A percentile compares a stretch with the other conserved stretches of the same genome.
phyloP scores from a whole-genome alignment of 2,113 vertebrate species.

The Ia io region DNA sequence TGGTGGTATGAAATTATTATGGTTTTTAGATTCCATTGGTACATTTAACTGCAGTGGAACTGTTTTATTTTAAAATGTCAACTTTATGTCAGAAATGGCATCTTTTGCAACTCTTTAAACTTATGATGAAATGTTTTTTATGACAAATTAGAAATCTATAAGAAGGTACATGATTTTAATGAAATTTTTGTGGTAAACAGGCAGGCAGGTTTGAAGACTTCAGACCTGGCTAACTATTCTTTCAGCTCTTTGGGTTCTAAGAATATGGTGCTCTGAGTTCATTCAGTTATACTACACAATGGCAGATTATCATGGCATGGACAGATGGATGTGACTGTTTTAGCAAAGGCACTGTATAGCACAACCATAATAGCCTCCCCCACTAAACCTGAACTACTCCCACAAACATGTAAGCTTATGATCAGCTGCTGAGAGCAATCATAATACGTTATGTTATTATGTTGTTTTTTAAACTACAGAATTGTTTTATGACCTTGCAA shows the following conservation, averaged over 20 bases:
- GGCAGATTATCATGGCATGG: not conserved
- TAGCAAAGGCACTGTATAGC: not conserved
- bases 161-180: not conserved
- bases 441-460: not conserved
- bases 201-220: not conserved
- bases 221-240: not conserved
- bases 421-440: not conserved
- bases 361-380: not conserved
- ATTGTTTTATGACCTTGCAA: constrained; percentile 20
- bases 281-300: not conserved
- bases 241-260: not conserved
- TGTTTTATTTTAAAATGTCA: constrained; percentile 44
- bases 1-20: not conserved
- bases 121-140: constrained; percentile 8
- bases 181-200: not conserved
- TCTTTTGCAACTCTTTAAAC: not conserved
- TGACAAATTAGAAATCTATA: not conserved
- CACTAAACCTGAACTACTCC: not conserved
- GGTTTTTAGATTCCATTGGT: not conserved
- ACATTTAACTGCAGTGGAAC: not conserved
- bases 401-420: not conserved
- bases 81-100: not conserved
- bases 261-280: not conserved
- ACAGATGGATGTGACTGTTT: not conserved
- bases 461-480: not conserved